Conservation (phyloP, 2,888 invertebrate genomes). For the Amphiduros pacificus region DNA sequence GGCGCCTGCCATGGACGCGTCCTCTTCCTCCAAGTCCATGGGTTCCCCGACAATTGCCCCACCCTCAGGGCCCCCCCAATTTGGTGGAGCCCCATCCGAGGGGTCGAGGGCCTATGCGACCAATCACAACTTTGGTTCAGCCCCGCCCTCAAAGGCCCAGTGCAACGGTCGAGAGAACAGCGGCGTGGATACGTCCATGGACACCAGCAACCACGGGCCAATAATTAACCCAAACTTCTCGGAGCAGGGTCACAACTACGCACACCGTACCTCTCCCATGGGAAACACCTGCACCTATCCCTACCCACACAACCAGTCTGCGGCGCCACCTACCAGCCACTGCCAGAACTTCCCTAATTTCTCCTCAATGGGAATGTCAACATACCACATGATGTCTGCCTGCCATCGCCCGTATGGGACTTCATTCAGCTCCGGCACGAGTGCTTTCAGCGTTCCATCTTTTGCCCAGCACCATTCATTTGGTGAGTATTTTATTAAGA, state of each 20-base stretch:
- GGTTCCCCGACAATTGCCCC: too few species aligned
- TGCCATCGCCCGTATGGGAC: constrained; percentile 19
- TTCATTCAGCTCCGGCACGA: too few species aligned
- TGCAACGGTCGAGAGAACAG: constrained; percentile 4
- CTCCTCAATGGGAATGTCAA: constrained; percentile 4
- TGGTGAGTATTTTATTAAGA: constrained; percentile 3
- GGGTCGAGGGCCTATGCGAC: too few species aligned
- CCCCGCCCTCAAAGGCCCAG: constrained; percentile 8
- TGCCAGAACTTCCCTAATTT: constrained; percentile 14
- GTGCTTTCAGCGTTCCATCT: constrained; percentile 18
- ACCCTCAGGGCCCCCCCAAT: too few species aligned
- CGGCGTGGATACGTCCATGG: too few species aligned
- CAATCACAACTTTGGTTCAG: too few species aligned
- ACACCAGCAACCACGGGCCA: too few species aligned
- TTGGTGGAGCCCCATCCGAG: too few species aligned
- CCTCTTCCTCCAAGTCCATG: too few species aligned
- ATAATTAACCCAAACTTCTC: neutral
- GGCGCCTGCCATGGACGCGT: too few species aligned
- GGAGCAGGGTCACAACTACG: constrained; percentile 7
- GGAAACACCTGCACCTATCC: constrained; percentile 26
- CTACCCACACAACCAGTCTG: constrained; percentile 21
- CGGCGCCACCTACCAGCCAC: constrained; percentile 3
- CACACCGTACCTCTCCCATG: constrained; percentile 21
- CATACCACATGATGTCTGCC: constrained; percentile 14
- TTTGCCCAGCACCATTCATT: constrained; percentile 13